These are phyloP conservation scores for Vultur gryphus DNA, from an alignment of 2,797 vertebrate species.

Conservation along the genomic window DNA sequence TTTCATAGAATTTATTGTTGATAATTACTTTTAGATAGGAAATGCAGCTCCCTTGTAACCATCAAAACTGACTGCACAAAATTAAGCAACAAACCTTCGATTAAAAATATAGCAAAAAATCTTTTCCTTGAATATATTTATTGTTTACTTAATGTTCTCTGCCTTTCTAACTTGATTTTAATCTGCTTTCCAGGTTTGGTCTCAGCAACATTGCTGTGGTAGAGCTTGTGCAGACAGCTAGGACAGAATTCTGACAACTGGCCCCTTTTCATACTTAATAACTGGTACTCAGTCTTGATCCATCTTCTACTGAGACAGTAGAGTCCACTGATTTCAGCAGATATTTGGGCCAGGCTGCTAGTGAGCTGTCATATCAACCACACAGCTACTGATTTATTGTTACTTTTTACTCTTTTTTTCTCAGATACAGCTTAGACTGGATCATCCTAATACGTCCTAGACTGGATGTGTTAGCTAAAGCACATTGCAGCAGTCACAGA, in stretches of 20 bases:
- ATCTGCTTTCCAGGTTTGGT: neutral
- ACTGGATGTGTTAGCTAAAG: neutral
- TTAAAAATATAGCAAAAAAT: neutral
- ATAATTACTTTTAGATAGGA: neutral
- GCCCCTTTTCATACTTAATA: neutral
- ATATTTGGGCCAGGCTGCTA: neutral
- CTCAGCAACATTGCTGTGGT: neutral
- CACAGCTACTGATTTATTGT: neutral
- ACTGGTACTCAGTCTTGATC: neutral
- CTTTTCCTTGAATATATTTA: neutral
- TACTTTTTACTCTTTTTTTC: neutral
- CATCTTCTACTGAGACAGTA: neutral
- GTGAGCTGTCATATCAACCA: neutral
- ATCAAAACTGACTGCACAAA: neutral
- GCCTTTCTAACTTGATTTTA: neutral
- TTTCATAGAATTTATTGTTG: neutral
- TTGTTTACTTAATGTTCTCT: neutral
- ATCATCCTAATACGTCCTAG: neutral
- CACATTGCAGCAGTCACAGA: neutral
- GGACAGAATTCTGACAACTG: neutral
- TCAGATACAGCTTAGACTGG: neutral
- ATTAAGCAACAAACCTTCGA: neutral
- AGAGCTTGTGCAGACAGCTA: neutral
- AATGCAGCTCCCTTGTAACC: neutral
- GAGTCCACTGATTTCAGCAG: neutral